Evolutionary conservation across 2,113 vertebrate genomes (phyloP).

Genomic region (Sinocyclocheilus rhinocerous): DNA sequence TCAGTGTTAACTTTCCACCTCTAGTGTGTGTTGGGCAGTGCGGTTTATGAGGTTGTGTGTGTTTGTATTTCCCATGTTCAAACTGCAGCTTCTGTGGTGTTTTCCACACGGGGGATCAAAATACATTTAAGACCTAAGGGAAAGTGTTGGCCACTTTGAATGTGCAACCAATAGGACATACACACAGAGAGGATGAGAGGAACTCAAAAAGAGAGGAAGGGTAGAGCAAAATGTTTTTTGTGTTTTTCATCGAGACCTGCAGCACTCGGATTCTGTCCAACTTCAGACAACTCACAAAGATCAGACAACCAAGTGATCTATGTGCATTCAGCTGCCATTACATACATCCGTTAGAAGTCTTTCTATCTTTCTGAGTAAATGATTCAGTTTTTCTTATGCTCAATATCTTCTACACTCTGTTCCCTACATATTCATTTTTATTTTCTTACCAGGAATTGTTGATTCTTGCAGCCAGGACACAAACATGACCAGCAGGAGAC

Average conservation of each 20-base stretch:
- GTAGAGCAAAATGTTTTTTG: not conserved
- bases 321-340: not conserved
- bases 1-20: not conserved
- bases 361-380: not conserved
- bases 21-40: not conserved
- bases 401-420: not conserved
- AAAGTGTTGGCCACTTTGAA: not conserved
- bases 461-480: not conserved
- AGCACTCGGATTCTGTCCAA: not conserved
- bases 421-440: not conserved
- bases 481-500: slow-evolving; percentile 29
- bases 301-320: not conserved
- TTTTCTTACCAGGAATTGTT: not conserved
- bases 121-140: slow-evolving; percentile 3
- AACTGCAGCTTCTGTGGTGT: not conserved
- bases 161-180: not conserved
- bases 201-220: not conserved
- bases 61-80: not conserved
- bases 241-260: not conserved
- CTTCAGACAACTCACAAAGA: not conserved
- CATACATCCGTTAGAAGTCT: not conserved
- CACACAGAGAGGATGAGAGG: not conserved
- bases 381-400: not conserved
- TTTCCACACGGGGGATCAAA: not conserved
- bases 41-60: not conserved